These are phyloP conservation scores for Synanceia verrucosa DNA, from an alignment of 2,797 vertebrate species.

Conservation along the genomic window DNA sequence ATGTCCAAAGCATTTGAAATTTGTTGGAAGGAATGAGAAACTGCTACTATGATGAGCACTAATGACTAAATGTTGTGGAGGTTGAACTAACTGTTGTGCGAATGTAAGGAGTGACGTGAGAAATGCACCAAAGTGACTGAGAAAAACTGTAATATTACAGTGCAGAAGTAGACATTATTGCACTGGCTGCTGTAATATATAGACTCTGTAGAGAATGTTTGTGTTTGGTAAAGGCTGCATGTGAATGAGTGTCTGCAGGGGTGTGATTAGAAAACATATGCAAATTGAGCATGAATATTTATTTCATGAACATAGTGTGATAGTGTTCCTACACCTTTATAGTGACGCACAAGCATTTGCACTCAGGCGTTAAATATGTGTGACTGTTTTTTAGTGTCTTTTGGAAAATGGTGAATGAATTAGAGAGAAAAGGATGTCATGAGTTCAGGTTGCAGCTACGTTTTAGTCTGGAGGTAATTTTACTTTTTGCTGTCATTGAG, in stretches of 20 bases:
- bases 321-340: not conserved
- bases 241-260: not conserved
- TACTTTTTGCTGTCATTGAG: conserved; percentile 17
- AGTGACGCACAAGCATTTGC: not conserved
- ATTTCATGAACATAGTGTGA: not conserved
- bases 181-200: not conserved
- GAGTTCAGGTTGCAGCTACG: not conserved
- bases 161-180: not conserved
- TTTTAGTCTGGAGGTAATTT: conserved; percentile 28
- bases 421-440: not conserved
- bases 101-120: no score
- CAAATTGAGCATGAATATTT: not conserved
- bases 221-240: no score
- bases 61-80: no score
- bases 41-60: no score
- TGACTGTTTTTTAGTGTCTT: not conserved
- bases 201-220: not conserved
- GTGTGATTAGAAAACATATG: not conserved
- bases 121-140: no score
- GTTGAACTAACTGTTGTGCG: no score
- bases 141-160: not conserved
- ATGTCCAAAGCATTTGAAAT: no score
- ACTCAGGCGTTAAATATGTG: not conserved
- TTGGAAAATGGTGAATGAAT: not conserved
- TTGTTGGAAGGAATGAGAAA: no score